Evolutionary conservation across 1,140 invertebrate species (phyloP), one percentile per base, ranked within the genome.

Genomic region (Cydia amplana): DNA sequence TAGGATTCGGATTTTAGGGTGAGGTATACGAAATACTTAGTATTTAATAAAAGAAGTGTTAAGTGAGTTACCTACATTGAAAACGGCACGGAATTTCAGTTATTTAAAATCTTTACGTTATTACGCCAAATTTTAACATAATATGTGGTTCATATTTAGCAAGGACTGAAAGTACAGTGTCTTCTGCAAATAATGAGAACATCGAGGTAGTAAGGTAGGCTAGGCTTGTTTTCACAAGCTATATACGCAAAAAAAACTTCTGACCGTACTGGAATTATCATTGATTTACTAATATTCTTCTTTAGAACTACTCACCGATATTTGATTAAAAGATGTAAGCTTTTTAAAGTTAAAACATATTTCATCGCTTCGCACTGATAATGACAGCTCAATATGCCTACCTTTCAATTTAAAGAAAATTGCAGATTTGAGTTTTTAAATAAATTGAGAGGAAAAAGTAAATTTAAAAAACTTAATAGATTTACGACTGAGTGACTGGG

Each of bases 361-460:
- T 55, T 55, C 51, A 5, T 55, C n/a, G 49, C 16, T 3, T 18
- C 76, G 78, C 49, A 32, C 74, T 79, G 76, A 78, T 80, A 79
- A 72, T 73, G 80, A 82, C 80, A 83, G 80, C 51, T 80, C 83
- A 77, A 85, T 82, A 86, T 84, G 84, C 84, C 77, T 78, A 77
- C 64, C 78, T 82, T 72, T 75, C 79, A 82, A 78, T 79, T 75
- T 32, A 78, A 32, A 67, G 25, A 36, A 67, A 67, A 67, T 46
- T 46, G 43, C 12, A 46, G 43, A 46, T 16, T 7, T 74, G 65
- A 74, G 78, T 79, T 75, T 78, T 82, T 64, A 77, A 74, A 78
- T 75, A 80, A 86, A 85, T 80, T 81, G 80, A 73, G 72, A 70
- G 40, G 73, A 12, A 80, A 77, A 81, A 74, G n/a, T 74, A 75